A percentile compares a stretch with the other conserved stretches of the same genome.
Evolutionary conservation across 2,797 vertebrate genomes (phyloP).

Genomic region (Adrianichthys oophorus): DNA sequence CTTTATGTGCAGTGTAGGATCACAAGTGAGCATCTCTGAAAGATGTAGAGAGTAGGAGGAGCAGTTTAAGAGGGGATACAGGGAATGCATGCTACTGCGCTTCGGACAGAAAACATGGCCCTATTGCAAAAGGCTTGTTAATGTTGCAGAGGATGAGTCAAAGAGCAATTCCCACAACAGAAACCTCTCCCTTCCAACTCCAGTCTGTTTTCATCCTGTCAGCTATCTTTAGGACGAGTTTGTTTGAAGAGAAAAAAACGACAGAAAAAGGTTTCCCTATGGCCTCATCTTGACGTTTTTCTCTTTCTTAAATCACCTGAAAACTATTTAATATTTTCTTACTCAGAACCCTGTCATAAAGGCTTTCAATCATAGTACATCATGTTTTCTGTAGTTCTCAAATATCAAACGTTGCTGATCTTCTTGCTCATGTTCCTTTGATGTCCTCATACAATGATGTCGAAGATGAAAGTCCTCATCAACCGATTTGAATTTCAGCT

Average conservation of each 20-base stretch:
- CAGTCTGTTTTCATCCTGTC: slow-evolving; percentile 75
- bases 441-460: not conserved
- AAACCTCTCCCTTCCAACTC: slow-evolving; percentile 63
- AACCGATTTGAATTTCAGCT: slow-evolving; percentile 12
- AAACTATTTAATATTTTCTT: slow-evolving; percentile 22
- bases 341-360: slow-evolving; percentile 24
- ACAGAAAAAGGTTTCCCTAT: slow-evolving; percentile 43
- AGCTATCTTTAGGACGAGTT: slow-evolving; percentile 52
- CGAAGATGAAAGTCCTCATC: not conserved
- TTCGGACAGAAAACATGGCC: slow-evolving; percentile 47
- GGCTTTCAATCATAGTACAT: not conserved
- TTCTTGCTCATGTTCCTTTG: not conserved
- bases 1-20: slow-evolving; percentile 10
- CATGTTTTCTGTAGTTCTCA: slow-evolving; percentile 1
- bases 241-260: slow-evolving; percentile 16
- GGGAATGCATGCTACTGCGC: slow-evolving; percentile 26
- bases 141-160: slow-evolving; percentile 70
- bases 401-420: not conserved
- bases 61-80: slow-evolving; percentile 11
- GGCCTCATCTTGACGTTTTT: slow-evolving; percentile 53
- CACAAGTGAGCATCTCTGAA: slow-evolving; percentile 5
- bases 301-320: slow-evolving; percentile 52
- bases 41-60: not conserved
- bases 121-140: slow-evolving; percentile 59
- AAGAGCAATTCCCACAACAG: slow-evolving; percentile 61